Conservation (phyloP, 1,140 invertebrate genomes). For the Aphelenchoides fujianensis region DNA sequence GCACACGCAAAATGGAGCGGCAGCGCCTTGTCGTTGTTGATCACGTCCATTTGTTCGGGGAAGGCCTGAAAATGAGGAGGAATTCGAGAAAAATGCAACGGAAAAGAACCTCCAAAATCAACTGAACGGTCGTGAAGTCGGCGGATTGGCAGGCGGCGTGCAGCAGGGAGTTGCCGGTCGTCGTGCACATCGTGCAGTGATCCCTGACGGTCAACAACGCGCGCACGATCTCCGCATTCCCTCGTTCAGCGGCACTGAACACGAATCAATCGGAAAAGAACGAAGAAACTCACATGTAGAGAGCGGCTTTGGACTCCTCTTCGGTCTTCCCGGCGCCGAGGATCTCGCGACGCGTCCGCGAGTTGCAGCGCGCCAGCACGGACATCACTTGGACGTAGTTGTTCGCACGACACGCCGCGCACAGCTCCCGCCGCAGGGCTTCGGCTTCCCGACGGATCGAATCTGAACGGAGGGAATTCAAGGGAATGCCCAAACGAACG, state of each 20-base stretch:
- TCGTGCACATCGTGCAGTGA: conserved; percentile 79
- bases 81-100: no score
- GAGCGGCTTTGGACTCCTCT: conserved; percentile 38
- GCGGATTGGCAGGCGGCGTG: conserved; percentile 76
- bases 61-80: background rate
- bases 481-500: conserved; percentile 9
- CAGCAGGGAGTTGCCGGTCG: conserved; percentile 84
- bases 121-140: conserved; percentile 72
- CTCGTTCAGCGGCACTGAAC: conserved; percentile 63
- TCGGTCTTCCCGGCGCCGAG: conserved; percentile 21
- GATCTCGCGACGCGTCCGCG: conserved; percentile 28
- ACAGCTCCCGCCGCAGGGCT: conserved; percentile 33
- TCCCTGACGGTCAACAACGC: conserved; percentile 77
- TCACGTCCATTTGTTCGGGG: conserved; percentile 66
- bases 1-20: conserved; percentile 87
- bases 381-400: conserved; percentile 31
- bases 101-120: conserved; percentile 74
- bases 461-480: conserved; percentile 41
- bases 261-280: conserved; percentile 23
- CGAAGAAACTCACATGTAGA: conserved; percentile 29
- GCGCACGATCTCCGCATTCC: conserved; percentile 75
- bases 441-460: conserved; percentile 35
- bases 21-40: conserved; percentile 85
- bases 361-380: conserved; percentile 29
- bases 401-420: conserved; percentile 47